Base-by-base conservation (phyloP, 1,140 invertebrate species). In the Hestina assimilis region DNA sequence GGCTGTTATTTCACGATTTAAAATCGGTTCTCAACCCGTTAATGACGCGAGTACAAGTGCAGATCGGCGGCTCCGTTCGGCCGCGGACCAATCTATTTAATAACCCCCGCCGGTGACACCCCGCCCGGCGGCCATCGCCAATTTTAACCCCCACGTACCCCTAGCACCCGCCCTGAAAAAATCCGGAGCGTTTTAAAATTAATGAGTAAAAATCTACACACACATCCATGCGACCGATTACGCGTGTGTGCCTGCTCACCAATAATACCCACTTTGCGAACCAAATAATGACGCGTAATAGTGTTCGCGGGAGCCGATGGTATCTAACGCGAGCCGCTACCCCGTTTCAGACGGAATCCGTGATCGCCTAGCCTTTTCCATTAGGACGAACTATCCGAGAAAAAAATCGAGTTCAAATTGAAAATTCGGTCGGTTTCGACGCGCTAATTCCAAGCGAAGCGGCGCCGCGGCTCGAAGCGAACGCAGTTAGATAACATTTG, bases 141-240 rank as follows among this genome's bases (percentile, higher is more conserved):
- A 86, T 86, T 87, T 85, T 82, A 76, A 76, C 79, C 82, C 74
- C 83, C 67, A 69, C 66, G 62, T 67, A 62, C 73, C 75, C 81
- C 84, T 79, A 75, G 80, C 86, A 81, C 83, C 82, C 86, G 82
- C 79, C 82, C 83, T 84, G 83, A 84, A 87, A 87, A 89, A 89
- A 89, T 87, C 87, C 87, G 75, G 80, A 86, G 85, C 87, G 85
- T 89, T 89, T 89, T 89, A 89, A 89, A 89, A 89, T 89, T 89
- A 89, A 89, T 89, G 87, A 89, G 89, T 89, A 89, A 88, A 89
- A 88, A 88, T 86, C 71, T 79, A 88, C 83, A 84, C 85, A 86
- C 80, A 84, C 82, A 82, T 54, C 43, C 64, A 69, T 69, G 69
- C 66, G 67, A 58, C 75, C 70, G 75, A 70, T 65, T 45, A 62